Percentiles rank a stretch among this genome's conserved stretches.
Evolutionary conservation across 2,113 vertebrate genomes (phyloP).

Genomic region (Colinus virginianus): DNA sequence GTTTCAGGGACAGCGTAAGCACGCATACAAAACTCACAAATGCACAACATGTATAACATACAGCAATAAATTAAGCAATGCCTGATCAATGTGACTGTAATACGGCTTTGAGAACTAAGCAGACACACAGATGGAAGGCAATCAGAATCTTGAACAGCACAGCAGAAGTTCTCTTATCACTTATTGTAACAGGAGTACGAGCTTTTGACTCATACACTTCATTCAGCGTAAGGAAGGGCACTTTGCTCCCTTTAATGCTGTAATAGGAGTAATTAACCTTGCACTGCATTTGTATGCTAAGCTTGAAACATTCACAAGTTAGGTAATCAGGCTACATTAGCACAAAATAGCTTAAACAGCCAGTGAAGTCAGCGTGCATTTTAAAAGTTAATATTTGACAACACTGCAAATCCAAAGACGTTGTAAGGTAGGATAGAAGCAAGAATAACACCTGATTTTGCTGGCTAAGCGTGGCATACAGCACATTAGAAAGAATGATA

Average conservation of each 20-base stretch:
- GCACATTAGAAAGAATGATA: background rate
- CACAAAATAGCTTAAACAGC: slow-evolving; percentile 17
- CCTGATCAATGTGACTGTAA: background rate
- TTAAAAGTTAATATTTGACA: slow-evolving; percentile 52
- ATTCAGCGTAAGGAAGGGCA: background rate
- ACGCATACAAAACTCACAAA: background rate
- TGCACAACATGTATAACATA: background rate
- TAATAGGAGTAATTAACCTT: slow-evolving; percentile 40
- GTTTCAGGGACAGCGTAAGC: background rate
- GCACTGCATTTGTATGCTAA: slow-evolving; percentile 27
- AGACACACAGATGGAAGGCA: background rate
- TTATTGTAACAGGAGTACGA: background rate
- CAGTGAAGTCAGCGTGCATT: slow-evolving; percentile 25
- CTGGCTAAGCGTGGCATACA: background rate
- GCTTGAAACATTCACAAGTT: slow-evolving; percentile 15
- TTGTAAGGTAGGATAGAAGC: background rate
- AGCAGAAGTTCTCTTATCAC: background rate
- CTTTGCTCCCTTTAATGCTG: slow-evolving; percentile 9
- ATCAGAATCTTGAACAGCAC: background rate
- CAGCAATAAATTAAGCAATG: background rate
- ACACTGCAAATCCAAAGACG: slow-evolving; percentile 28
- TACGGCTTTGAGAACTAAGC: background rate
- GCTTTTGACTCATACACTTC: background rate
- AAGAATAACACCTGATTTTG: slow-evolving; percentile 15
- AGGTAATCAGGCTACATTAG: slow-evolving; percentile 24